Conservation (phyloP, 2,888 invertebrate species). For the Orthosia gracilis region DNA sequence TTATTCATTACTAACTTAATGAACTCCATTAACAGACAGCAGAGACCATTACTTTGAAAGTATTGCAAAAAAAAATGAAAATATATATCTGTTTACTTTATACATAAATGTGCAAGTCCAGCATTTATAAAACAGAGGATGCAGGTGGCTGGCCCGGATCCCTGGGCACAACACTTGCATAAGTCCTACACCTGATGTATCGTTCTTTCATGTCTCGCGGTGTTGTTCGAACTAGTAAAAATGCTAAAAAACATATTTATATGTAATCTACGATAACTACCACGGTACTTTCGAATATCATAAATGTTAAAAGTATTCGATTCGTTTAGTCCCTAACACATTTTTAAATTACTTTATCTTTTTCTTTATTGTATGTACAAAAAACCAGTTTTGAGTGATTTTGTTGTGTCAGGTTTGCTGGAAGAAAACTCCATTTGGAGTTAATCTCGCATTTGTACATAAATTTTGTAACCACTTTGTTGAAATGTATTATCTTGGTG, state of each 20-base stretch:
- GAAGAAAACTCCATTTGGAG: no score
- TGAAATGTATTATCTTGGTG: no score
- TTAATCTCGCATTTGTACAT: no score
- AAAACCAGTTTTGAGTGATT: no score
- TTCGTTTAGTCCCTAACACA: not conserved
- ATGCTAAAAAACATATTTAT: conserved; percentile 32
- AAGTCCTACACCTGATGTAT: conserved; percentile 76
- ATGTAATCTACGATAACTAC: conserved; percentile 21
- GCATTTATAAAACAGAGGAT: conserved; percentile 55
- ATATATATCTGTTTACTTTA: conserved; percentile 18
- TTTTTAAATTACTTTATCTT: no score
- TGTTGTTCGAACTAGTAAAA: conserved; percentile 25
- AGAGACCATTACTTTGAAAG: not conserved
- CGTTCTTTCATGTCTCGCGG: conserved; percentile 78
- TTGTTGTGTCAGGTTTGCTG: no score
- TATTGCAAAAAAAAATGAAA: not conserved
- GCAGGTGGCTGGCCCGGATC: conserved; percentile 70
- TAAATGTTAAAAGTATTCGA: not conserved
- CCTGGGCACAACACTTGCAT: conserved; percentile 70
- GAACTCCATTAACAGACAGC: not conserved
- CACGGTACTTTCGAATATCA: not conserved
- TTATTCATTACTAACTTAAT: conserved; percentile 34
- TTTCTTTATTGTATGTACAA: no score
- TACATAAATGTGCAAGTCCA: conserved; percentile 12
- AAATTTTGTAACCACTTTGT: no score